Percentiles rank a stretch among this genome's conserved stretches.
Conservation (phyloP, 2,888 invertebrate genomes). For the Digitonthophagus gazella region DNA sequence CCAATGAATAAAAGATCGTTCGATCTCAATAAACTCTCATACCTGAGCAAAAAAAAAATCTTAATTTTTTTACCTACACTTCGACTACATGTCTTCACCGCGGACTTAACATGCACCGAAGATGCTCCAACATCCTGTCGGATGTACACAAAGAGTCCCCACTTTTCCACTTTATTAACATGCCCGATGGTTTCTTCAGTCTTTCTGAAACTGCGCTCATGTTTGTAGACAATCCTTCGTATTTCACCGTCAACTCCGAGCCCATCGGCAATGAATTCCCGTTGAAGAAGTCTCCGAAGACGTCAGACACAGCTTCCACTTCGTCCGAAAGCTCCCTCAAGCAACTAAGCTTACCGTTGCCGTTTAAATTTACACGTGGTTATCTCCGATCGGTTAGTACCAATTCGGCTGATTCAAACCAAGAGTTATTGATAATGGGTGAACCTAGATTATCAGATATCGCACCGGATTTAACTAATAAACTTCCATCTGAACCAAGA, state of each 20-base stretch:
- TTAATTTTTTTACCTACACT: constrained; percentile 5
- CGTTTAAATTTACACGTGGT: constrained; percentile 51
- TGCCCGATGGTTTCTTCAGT: constrained; percentile 10
- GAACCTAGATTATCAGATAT: constrained; percentile 70
- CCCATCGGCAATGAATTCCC: constrained; percentile 31
- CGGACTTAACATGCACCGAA: not conserved
- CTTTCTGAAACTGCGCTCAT: constrained; percentile 34
- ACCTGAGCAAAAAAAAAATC: constrained; percentile 10
- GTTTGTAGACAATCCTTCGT: constrained; percentile 74
- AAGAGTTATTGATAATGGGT: constrained; percentile 66
- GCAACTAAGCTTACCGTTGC: constrained; percentile 38
- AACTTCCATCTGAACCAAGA: constrained; percentile 44
- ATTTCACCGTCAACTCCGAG: constrained; percentile 65
- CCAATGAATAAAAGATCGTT: not conserved
- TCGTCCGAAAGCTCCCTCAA: constrained; percentile 38
- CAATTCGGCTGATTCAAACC: constrained; percentile 59
- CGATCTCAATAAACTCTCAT: not conserved
- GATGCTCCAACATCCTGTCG: constrained; percentile 4
- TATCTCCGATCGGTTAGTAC: constrained; percentile 65
- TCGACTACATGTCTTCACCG: not conserved
- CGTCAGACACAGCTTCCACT: constrained; percentile 35
- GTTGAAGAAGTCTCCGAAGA: constrained; percentile 30
- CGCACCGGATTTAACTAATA: constrained; percentile 56
- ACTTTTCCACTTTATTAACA: not conserved
- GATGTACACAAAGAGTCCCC: not conserved